Percentiles rank a stretch among this genome's conserved stretches.
phyloP scores from a whole-genome alignment of 1,140 invertebrate species.

The Bacillus rossius region DNA sequence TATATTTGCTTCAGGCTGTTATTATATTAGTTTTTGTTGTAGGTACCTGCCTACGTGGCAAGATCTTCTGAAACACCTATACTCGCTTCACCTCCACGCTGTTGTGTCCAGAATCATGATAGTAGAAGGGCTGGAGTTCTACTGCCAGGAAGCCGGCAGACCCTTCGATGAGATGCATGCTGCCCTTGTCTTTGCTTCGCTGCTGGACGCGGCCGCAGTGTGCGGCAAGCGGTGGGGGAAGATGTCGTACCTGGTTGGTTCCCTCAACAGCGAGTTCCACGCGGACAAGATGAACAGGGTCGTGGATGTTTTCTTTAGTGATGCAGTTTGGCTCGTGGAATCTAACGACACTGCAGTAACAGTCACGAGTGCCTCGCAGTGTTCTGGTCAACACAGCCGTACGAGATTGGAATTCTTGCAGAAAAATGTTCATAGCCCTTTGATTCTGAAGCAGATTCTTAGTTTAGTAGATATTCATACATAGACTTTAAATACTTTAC shows the following conservation, averaged over 20 bases:
- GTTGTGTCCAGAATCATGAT: conserved; percentile 4
- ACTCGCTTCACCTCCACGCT: conserved; percentile 4
- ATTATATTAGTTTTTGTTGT: no score
- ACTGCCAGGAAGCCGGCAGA: neutral
- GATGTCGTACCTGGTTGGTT: neutral
- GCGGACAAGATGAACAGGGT: neutral
- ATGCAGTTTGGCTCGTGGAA: conserved; percentile 2
- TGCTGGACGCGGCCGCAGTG: conserved; percentile 7
- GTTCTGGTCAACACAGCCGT: neutral
- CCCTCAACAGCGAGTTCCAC: neutral
- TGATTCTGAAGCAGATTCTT: conserved; percentile 3
- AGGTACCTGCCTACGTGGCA: conserved; percentile 13
- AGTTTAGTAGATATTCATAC: neutral
- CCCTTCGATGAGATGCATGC: neutral
- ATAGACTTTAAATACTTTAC: no score
- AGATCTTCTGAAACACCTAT: conserved; percentile 14
- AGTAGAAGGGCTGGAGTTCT: conserved; percentile 8
- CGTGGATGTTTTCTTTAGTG: neutral
- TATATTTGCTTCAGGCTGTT: no score
- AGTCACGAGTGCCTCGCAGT: neutral
- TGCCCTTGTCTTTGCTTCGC: conserved; percentile 5
- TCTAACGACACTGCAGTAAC: neutral
- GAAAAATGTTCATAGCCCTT: neutral
- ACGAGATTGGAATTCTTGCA: neutral
- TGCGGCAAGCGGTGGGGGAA: neutral